Conservation (phyloP, 2,888 invertebrate genomes). For the Parthenolecanium corni region DNA sequence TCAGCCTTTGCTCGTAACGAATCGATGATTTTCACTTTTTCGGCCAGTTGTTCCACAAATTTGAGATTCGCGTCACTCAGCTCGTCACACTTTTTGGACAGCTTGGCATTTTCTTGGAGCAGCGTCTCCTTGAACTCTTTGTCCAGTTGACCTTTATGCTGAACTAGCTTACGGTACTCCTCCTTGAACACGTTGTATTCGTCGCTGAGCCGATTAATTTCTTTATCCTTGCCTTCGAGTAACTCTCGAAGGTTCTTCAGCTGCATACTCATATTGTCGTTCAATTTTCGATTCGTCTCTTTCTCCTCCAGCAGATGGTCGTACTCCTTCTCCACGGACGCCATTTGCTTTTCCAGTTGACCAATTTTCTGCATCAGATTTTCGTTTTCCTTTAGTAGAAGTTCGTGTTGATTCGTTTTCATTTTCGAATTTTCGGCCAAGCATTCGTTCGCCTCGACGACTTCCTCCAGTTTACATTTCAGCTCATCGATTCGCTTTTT, state of each 20-base stretch:
- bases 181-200: conserved; percentile 20
- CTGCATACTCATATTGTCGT: not conserved
- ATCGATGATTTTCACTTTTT: not conserved
- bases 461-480: conserved; percentile 10
- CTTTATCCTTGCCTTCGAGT: not conserved
- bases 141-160: conserved; percentile 13
- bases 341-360: not conserved
- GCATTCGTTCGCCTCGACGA: conserved; percentile 13
- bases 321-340: not conserved
- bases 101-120: not conserved
- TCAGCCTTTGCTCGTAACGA: not conserved
- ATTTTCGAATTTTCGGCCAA: not conserved
- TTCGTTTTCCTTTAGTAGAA: conserved; percentile 12
- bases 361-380: conserved; percentile 5
- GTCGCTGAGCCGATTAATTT: conserved; percentile 1
- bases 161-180: conserved; percentile 17
- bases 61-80: not conserved
- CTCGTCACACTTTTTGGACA: conserved; percentile 11
- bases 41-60: not conserved
- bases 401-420: not conserved
- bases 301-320: not conserved
- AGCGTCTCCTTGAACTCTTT: conserved; percentile 14
- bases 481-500: conserved; percentile 9
- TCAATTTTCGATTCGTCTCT: not conserved
- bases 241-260: conserved; percentile 1